Evolutionary conservation across 2,113 vertebrate species (phyloP).

Genomic region (Grallaria varia): DNA sequence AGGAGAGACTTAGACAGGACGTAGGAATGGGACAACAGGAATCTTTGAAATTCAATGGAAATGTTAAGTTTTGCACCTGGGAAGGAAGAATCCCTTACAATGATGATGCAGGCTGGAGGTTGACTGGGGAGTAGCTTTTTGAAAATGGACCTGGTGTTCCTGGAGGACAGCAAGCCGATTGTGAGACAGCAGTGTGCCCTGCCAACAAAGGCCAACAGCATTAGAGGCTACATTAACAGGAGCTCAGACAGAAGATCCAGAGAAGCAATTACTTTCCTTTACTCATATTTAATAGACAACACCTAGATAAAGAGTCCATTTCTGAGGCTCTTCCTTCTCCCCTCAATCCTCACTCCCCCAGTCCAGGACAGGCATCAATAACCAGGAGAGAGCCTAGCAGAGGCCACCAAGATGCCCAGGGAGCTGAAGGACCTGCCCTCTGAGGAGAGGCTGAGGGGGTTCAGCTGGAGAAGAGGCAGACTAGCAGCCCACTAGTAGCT

Average conservation of each 20-base stretch:
- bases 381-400: neutral
- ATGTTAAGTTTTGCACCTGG: neutral
- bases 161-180: neutral
- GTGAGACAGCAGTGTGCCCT: neutral
- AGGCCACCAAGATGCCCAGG: neutral
- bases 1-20: neutral
- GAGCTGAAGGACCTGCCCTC: neutral
- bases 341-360: fast-evolving
- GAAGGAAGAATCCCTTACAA: neutral
- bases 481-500: neutral
- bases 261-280: neutral
- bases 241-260: neutral
- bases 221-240: neutral
- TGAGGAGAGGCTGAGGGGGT: neutral
- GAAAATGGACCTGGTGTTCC: neutral
- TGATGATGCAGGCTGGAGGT: neutral
- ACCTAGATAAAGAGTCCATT: neutral
- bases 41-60: neutral
- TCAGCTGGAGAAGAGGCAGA: neutral
- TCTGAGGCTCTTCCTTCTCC: neutral
- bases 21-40: neutral
- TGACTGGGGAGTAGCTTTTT: neutral
- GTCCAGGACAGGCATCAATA: neutral
- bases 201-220: neutral
- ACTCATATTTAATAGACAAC: neutral